Conservation (phyloP, 2,888 invertebrate genomes). For the Parasteatoda lunata region DNA sequence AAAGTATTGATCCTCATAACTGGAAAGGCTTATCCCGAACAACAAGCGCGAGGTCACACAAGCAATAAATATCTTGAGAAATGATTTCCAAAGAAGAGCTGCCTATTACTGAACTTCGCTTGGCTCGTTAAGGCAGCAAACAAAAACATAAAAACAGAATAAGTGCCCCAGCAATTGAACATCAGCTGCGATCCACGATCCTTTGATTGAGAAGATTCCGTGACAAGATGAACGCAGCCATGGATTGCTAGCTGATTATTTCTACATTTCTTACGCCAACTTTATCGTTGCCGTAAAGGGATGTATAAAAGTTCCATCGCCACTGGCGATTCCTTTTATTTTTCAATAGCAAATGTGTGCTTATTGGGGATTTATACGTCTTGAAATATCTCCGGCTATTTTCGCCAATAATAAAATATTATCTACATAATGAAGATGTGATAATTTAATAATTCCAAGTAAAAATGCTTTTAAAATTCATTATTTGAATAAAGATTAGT, state of each 20-base stretch:
- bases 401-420: no score
- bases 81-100: neutral
- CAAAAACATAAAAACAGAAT: neutral
- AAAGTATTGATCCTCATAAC: neutral
- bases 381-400: no score
- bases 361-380: no score
- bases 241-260: neutral
- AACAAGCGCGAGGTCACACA: neutral
- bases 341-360: no score
- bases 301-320: neutral
- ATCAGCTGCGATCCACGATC: constrained; percentile 3
- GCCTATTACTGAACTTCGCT: neutral
- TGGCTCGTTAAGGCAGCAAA: neutral
- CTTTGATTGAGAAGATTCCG: neutral
- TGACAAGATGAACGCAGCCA: neutral
- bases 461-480: no score
- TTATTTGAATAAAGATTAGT: no score
- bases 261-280: neutral
- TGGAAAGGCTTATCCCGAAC: neutral
- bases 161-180: neutral
- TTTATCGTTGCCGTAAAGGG: neutral
- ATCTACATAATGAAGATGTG: no score
- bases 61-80: constrained; percentile 1
- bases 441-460: no score
- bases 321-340: no score